Conservation (phyloP, 53 echinoderm and acorn worm genomes). For the Holothuria scabra region DNA sequence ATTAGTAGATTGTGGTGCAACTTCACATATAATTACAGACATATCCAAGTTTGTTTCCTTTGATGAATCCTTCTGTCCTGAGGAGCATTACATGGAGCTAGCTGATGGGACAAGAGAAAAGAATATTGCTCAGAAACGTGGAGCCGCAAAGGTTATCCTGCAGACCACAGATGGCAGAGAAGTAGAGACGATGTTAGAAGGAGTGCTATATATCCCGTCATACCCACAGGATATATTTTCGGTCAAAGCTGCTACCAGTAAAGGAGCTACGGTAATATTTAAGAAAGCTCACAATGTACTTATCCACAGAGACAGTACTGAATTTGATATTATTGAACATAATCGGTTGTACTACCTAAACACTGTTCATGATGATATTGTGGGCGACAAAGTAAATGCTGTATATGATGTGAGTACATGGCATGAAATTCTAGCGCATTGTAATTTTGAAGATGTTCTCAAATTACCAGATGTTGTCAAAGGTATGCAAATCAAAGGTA, state of each 20-base stretch:
- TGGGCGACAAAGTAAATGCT: conserved; percentile 34
- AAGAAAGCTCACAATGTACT: conserved; percentile 2
- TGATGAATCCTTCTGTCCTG: conserved; percentile 43
- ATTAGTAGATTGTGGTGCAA: conserved; percentile 13
- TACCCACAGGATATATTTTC: conserved; percentile 58
- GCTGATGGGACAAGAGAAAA: conserved; percentile 43
- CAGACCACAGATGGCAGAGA: no score
- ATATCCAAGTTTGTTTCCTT: not conserved
- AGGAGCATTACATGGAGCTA: conserved; percentile 41
- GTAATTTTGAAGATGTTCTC: conserved; percentile 29
- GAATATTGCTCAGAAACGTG: not conserved
- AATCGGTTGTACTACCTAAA: conserved; percentile 13
- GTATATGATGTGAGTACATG: no score
- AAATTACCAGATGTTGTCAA: conserved; percentile 43
- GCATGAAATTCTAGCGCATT: no score
- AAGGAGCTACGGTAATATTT: conserved; percentile 45
- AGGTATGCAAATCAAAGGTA: conserved; percentile 41
- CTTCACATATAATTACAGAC: not conserved
- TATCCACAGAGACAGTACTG: conserved; percentile 11
- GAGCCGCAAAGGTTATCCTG: no score
- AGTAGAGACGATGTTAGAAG: no score
- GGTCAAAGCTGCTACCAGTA: conserved; percentile 41
- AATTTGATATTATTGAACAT: not conserved
- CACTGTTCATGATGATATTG: not conserved
- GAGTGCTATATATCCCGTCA: conserved; percentile 39